These are phyloP conservation scores for Chascanopsetta lugubris DNA, from an alignment of 2,113 vertebrate species.

Conservation along the genomic window DNA sequence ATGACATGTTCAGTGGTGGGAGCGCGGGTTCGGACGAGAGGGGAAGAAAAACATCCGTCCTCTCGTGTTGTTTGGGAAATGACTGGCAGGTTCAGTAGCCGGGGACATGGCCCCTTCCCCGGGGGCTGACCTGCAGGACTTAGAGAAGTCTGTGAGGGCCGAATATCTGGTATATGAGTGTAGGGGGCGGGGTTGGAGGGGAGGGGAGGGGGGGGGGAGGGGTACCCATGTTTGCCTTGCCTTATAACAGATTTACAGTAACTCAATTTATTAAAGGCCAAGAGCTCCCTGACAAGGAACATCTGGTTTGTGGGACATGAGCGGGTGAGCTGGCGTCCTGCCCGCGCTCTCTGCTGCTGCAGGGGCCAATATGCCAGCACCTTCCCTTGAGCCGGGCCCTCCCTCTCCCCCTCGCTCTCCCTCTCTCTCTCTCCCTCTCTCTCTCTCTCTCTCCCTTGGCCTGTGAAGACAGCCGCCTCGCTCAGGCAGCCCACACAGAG, in stretches of 20 bases:
- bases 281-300: slow-evolving; percentile 75
- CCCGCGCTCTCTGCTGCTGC: slow-evolving; percentile 66
- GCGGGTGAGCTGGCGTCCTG: slow-evolving; percentile 69
- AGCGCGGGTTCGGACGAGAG: slow-evolving; percentile 22
- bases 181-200: too few species aligned
- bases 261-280: slow-evolving; percentile 78
- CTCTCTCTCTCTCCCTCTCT: slow-evolving; percentile 48
- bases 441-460: slow-evolving; percentile 48
- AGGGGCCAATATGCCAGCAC: slow-evolving; percentile 64
- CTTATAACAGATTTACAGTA: slow-evolving; percentile 80
- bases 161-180: slow-evolving; percentile 34
- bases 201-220: slow-evolving; percentile 3
- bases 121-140: slow-evolving; percentile 63
- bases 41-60: slow-evolving; percentile 56
- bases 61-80: slow-evolving; percentile 56
- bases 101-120: slow-evolving; percentile 63
- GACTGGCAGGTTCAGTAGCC: slow-evolving; percentile 71
- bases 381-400: slow-evolving; percentile 55
- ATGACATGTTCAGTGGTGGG: slow-evolving; percentile 46
- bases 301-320: slow-evolving; percentile 78
- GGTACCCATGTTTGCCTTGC: slow-evolving; percentile 68
- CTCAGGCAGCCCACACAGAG: slow-evolving; percentile 77
- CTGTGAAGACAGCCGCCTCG: slow-evolving; percentile 58
- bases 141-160: slow-evolving; percentile 61
- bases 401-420: slow-evolving; percentile 48